phyloP scores from a whole-genome alignment of 2,113 vertebrate genomes.

The Okapia johnstoni region DNA sequence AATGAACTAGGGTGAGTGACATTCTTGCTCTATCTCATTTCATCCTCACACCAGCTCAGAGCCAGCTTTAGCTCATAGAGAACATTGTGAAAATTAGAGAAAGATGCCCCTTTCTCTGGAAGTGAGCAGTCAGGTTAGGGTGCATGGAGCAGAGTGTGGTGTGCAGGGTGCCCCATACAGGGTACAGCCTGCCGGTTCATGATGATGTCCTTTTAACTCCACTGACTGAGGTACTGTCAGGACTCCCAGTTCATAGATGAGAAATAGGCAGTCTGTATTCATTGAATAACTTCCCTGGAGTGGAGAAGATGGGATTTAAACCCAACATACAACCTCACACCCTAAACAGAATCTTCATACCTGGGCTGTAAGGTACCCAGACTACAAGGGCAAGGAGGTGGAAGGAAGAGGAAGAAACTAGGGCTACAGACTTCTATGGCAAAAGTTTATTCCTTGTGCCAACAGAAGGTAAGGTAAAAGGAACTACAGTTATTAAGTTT shows the following conservation, averaged over 20 bases:
- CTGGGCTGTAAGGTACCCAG: too few species aligned
- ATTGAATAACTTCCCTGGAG: not conserved
- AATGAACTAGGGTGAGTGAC: not conserved
- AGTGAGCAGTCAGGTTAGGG: not conserved
- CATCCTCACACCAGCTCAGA: not conserved
- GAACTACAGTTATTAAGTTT: not conserved
- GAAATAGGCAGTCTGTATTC: not conserved
- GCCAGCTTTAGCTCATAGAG: not conserved
- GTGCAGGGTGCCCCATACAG: fast-evolving
- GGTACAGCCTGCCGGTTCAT: not conserved
- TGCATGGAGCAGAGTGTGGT: fast-evolving
- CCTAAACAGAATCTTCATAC: not conserved
- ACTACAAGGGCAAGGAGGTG: not conserved
- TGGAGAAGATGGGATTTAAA: not conserved
- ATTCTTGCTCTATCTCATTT: not conserved
- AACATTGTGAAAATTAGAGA: not conserved
- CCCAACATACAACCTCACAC: not conserved
- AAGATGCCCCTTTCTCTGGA: not conserved
- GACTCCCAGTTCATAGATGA: not conserved
- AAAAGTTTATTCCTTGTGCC: not conserved
- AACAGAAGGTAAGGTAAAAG: not conserved
- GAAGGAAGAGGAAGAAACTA: not conserved
- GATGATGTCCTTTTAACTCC: too few species aligned
- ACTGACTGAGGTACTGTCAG: not conserved
- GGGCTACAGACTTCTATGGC: not conserved